Percentiles rank a stretch among this genome's conserved stretches.
Conservation (phyloP, 2,797 vertebrate species). For the Diceros bicornis region DNA sequence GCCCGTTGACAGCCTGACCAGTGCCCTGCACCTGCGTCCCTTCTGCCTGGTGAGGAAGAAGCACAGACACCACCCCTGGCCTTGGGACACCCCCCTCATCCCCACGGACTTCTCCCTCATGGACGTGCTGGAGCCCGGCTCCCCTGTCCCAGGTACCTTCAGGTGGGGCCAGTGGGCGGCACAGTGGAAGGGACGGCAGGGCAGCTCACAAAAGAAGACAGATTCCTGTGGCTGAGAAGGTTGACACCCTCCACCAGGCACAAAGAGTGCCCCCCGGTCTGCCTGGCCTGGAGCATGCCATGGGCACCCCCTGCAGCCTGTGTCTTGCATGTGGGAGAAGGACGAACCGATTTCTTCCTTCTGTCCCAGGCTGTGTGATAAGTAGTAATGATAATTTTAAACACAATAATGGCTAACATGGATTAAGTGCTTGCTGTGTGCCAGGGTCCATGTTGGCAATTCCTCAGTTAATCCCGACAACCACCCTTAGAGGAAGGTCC, state of each 20-base stretch:
- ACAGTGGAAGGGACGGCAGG: fast-evolving
- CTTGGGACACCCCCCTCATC: background rate
- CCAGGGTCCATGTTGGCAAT: background rate
- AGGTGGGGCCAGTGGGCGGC: background rate
- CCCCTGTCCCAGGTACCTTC: background rate
- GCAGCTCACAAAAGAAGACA: background rate
- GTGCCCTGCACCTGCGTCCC: background rate
- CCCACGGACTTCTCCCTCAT: constrained; percentile 27
- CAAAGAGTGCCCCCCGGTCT: background rate
- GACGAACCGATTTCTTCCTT: too few species aligned
- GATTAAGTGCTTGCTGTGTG: background rate
- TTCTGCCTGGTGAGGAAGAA: constrained; percentile 64
- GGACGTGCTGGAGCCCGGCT: background rate
- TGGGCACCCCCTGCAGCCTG: background rate
- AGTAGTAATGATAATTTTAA: background rate
- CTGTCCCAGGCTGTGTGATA: background rate
- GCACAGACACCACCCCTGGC: background rate
- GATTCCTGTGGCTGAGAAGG: background rate
- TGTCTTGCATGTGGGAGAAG: background rate
- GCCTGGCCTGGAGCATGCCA: background rate
- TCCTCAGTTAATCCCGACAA: background rate
- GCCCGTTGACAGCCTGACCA: background rate
- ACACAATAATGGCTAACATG: background rate
- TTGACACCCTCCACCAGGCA: background rate
- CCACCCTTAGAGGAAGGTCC: background rate